These are phyloP conservation scores for Vannuccia rotundouncinata DNA, from an alignment of 2,888 invertebrate species.

Conservation along the genomic window DNA sequence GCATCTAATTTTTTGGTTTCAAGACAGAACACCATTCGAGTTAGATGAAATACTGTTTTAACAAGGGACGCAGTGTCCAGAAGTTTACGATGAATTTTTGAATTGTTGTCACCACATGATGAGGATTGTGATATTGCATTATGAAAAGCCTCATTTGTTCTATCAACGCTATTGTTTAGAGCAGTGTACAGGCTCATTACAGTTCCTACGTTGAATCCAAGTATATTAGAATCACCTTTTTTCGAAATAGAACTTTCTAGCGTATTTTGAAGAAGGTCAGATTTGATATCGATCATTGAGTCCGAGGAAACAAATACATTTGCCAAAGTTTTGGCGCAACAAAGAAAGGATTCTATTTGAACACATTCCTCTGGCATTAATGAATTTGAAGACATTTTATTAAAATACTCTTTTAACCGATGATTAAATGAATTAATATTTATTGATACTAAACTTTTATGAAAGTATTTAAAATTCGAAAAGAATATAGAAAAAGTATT, in stretches of 20 bases:
- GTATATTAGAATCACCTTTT: neutral
- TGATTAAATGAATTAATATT: too few relatives aligned
- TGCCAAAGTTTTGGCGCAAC: too few relatives aligned
- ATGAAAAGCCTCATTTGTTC: neutral
- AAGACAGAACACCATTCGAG: neutral
- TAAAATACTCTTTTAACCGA: too few relatives aligned
- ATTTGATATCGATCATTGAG: neutral
- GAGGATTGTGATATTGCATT: neutral
- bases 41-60: neutral
- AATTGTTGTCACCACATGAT: neutral
- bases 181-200: neutral
- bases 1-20: neutral
- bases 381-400: too few relatives aligned
- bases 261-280: neutral
- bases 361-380: too few relatives aligned
- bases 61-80: neutral
- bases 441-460: too few relatives aligned
- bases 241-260: neutral
- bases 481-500: too few relatives aligned
- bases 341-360: too few relatives aligned
- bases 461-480: too few relatives aligned
- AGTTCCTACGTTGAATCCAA: neutral
- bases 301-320: too few relatives aligned
- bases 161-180: neutral
- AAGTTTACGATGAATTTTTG: neutral